A percentile compares a stretch with the other conserved stretches of the same genome.
phyloP scores from a whole-genome alignment of 2,797 vertebrate species.

The Neosilurus hyrtlii region DNA sequence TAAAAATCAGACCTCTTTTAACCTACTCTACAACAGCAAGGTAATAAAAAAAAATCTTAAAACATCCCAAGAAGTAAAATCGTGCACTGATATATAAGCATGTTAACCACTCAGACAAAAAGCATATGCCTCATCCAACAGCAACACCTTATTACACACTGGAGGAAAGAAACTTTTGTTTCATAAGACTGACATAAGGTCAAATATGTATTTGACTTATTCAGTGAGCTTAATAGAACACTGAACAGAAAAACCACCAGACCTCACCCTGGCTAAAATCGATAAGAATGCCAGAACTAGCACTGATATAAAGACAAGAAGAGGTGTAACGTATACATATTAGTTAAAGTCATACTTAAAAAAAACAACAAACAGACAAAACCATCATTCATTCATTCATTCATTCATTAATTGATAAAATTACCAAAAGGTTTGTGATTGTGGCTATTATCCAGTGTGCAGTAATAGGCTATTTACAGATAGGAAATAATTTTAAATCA shows the following conservation, averaged over 20 bases:
- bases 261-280: not conserved
- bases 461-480: constrained; percentile 20
- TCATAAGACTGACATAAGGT: not conserved
- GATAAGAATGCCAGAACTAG: not conserved
- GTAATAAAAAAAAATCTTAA: not conserved
- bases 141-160: not conserved
- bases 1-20: no score
- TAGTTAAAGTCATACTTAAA: not conserved
- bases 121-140: not conserved
- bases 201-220: not conserved
- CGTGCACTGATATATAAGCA: no score
- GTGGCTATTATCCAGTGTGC: not conserved
- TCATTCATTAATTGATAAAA: not conserved
- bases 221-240: not conserved
- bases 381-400: not conserved
- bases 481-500: constrained; percentile 27
- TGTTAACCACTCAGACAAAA: not conserved
- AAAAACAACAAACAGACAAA: not conserved
- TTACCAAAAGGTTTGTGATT: not conserved
- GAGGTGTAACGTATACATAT: not conserved
- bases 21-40: not conserved
- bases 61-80: not conserved
- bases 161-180: not conserved
- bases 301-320: not conserved
- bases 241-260: not conserved